phyloP scores from a whole-genome alignment of 2,113 vertebrate genomes.

The western clawed frog (Xenopus tropicalis) region UCB_Xtro_10.0 CM004450.2:86251001-86251500 shows the following conservation, averaged over 20 bases:
- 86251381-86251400: neutral
- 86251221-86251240: constrained; percentile 21
- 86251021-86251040: too few species aligned
- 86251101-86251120: neutral
- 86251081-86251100: too few species aligned
- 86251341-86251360: constrained; percentile 3
- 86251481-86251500: too few species aligned
- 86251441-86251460: neutral
- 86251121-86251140: neutral
- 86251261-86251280: constrained; percentile 10
- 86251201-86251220: neutral
- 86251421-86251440: neutral
- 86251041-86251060: too few species aligned
- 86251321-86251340: constrained; percentile 13
- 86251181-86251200: neutral
- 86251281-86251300: constrained; percentile 1
- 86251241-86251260: neutral
- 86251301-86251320: constrained; percentile 15
- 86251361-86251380: neutral
- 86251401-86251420: neutral
- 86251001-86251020: too few species aligned
- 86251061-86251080: too few species aligned
- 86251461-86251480: too few species aligned
- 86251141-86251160: neutral
- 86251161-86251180: neutral